Conservation (phyloP, 1,140 invertebrate genomes). For the Nylanderia fulva region DNA sequence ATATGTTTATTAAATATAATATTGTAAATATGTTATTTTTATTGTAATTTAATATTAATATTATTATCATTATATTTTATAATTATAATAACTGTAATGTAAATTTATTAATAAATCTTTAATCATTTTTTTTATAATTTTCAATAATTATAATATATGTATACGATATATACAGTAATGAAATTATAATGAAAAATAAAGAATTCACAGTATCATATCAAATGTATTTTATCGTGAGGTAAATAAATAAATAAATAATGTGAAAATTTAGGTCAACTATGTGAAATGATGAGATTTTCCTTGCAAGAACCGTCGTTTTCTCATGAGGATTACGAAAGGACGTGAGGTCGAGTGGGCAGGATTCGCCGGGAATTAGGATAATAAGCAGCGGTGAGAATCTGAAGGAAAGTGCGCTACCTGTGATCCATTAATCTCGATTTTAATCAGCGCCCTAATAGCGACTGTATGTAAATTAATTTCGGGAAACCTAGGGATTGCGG, state of each 20-base stretch:
- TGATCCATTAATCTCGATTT: slow-evolving; percentile 58
- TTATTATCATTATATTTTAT: no score
- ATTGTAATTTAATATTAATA: no score
- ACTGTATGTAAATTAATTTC: slow-evolving; percentile 52
- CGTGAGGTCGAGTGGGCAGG: slow-evolving; percentile 45
- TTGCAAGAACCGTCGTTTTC: not conserved
- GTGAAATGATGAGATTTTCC: slow-evolving; percentile 35
- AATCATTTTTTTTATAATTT: no score
- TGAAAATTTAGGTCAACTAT: slow-evolving; percentile 10
- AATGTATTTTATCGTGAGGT: not conserved
- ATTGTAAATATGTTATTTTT: no score
- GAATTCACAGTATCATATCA: not conserved
- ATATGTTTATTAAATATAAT: no score
- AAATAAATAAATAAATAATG: not conserved
- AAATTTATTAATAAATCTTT: no score
- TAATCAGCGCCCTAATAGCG: slow-evolving; percentile 51
- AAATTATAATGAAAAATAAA: not conserved
- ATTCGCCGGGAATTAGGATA: slow-evolving; percentile 44
- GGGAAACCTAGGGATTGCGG: slow-evolving; percentile 24
- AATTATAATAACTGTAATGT: no score
- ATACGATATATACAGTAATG: no score
- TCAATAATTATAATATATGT: no score
- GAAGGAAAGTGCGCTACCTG: slow-evolving; percentile 46
- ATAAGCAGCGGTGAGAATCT: slow-evolving; percentile 39
- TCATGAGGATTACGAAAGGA: slow-evolving; percentile 27